Base-by-base conservation (phyloP, 2,888 invertebrate genomes). In the Cheilosia vulpina region DNA sequence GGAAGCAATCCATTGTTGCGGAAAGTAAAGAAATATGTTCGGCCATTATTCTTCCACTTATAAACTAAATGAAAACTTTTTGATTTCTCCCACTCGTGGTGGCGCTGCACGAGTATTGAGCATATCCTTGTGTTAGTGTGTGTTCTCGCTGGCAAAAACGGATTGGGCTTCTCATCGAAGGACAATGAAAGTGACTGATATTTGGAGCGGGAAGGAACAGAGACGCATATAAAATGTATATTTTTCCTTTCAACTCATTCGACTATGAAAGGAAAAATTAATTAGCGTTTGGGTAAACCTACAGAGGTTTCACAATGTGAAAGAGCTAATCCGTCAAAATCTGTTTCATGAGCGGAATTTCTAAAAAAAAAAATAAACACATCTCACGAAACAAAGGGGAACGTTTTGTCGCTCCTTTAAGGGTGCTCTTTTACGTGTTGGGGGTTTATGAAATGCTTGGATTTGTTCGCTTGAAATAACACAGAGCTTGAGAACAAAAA, bases 21-120 rank as follows among this genome's bases (percentile, higher is more conserved):
- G 73, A 68, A 73, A 80, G 73, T 68, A 80, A 80, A 73, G 80
- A 80, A 80, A 80, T 80, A 80, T 80, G 80, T 80, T 80, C 73
- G 60, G 53, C 66, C 80, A 80, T 80, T 80, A 80, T 80, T 80
- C 80, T 73, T 73, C 53, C 73, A 80, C 80, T 80, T 80, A 80
- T 73, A 73, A 80, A 80, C 73, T 80, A 73, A 80, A 80, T 73
- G 80, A 80, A 68, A 80, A 78, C 71, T 73, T 80, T 80, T 80
- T 80, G 73, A 80, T 80, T 80, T 73, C 66, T 65, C 45, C 65
- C 38, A 38, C 53, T 77, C 60, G 52, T 9, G 17, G 21, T 53
- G 50, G 24, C 21, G 1, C 17, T 53, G 31, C 34, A 17, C 19
- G 17, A 31, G 57, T 17, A 27, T 47, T 24, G 15, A 34, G 4